These are phyloP conservation scores for Hippocampus kuda DNA, from an alignment of 2,797 vertebrate species.

Conservation along the genomic window DNA sequence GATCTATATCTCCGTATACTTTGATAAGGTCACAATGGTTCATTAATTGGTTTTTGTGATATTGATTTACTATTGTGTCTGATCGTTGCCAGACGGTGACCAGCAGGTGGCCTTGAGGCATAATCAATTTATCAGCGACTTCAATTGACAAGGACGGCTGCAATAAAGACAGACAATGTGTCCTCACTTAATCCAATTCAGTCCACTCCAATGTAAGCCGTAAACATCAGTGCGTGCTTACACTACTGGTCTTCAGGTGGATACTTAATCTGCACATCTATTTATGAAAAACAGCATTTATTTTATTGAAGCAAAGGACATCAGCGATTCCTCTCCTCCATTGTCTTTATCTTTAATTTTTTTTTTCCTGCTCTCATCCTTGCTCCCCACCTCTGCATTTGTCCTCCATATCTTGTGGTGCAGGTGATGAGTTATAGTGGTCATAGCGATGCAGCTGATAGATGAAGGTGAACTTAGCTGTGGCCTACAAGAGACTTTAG, in stretches of 20 bases:
- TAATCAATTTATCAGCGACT: slow-evolving; percentile 65
- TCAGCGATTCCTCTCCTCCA: background rate
- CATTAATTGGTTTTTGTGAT: slow-evolving; percentile 54
- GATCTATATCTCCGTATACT: slow-evolving; percentile 29
- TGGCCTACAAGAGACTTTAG: slow-evolving; percentile 57
- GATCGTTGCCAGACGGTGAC: slow-evolving; percentile 59
- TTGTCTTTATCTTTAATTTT: slow-evolving; percentile 17
- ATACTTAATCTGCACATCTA: slow-evolving; percentile 2
- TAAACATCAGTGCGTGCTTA: slow-evolving; percentile 3
- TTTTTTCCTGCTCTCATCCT: slow-evolving; percentile 14
- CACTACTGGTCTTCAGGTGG: background rate
- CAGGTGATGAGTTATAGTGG: slow-evolving; percentile 65
- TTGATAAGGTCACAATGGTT: slow-evolving; percentile 50
- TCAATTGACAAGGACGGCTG: slow-evolving; percentile 62
- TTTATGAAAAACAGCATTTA: slow-evolving; percentile 6
- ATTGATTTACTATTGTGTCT: slow-evolving; percentile 59
- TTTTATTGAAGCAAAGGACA: slow-evolving; percentile 8
- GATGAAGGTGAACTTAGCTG: slow-evolving; percentile 64
- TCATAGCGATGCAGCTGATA: slow-evolving; percentile 57
- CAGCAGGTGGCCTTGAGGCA: slow-evolving; percentile 59
- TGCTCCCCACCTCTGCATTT: slow-evolving; percentile 29
- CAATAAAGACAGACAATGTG: slow-evolving; percentile 59
- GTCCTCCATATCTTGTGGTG: slow-evolving; percentile 49
- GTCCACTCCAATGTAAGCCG: slow-evolving; percentile 26
- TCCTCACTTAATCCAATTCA: slow-evolving; percentile 62